Conservation (phyloP, 2,797 vertebrate species). For the Phrynocephalus guinanensis region DNA sequence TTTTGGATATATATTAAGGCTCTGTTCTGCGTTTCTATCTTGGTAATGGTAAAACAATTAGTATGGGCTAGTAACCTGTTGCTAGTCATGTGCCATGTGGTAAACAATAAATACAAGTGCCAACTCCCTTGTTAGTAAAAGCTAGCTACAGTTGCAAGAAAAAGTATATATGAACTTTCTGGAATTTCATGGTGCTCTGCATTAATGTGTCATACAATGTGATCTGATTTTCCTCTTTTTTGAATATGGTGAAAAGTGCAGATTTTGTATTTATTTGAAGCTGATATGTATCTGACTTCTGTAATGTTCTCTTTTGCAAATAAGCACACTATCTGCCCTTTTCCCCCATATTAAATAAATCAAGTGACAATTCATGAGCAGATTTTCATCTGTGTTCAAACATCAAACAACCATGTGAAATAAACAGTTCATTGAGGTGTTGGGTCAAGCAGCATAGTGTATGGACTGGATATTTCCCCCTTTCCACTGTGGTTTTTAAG, state of each 20-base stretch:
- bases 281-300: not conserved
- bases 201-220: too few species aligned
- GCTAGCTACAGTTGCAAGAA: too few species aligned
- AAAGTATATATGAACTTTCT: too few species aligned
- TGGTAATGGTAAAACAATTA: not conserved
- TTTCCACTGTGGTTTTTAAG: not conserved
- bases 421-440: not conserved
- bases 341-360: too few species aligned
- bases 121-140: too few species aligned
- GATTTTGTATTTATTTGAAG: not conserved
- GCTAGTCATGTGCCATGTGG: too few species aligned
- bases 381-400: not conserved
- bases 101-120: too few species aligned
- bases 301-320: not conserved
- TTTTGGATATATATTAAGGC: slow-evolving; percentile 18
- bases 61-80: too few species aligned
- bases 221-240: not conserved
- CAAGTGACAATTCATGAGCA: not conserved
- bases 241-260: not conserved
- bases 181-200: too few species aligned
- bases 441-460: not conserved
- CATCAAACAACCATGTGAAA: not conserved
- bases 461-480: slow-evolving; percentile 1
- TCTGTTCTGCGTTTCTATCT: not conserved
- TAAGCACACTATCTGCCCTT: not conserved